phyloP scores from a whole-genome alignment of 2,888 invertebrate species.

The Chrysotoxum bicinctum region DNA sequence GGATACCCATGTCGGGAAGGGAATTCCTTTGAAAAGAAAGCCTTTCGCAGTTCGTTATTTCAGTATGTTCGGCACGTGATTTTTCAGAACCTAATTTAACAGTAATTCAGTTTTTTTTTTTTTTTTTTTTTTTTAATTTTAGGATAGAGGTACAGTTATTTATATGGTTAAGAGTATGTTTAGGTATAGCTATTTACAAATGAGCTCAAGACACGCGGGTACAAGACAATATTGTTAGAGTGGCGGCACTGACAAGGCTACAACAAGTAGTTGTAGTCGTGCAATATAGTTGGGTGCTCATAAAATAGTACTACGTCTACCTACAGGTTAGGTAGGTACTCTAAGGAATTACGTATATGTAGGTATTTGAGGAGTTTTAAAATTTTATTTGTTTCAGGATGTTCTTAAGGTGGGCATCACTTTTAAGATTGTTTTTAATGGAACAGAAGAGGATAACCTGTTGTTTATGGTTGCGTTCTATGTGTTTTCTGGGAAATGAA shows the following conservation, averaged over 20 bases:
- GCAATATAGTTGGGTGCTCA: neutral
- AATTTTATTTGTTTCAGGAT: constrained; percentile 7
- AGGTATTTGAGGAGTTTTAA: no score
- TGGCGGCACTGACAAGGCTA: constrained; percentile 1
- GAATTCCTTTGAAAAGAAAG: constrained; percentile 46
- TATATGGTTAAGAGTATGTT: no score
- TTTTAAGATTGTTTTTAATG: neutral
- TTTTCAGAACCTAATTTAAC: constrained; percentile 69
- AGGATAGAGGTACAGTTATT: no score
- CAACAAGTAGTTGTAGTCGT: neutral
- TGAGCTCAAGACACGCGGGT: constrained; percentile 8
- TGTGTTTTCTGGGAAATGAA: no score
- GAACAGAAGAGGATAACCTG: neutral
- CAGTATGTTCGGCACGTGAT: constrained; percentile 58
- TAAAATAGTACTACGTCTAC: neutral
- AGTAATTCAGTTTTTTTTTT: constrained; percentile 63
- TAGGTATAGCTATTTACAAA: no score
- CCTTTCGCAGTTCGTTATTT: constrained; percentile 64
- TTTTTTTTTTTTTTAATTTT: constrained; percentile 55
- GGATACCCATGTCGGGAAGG: neutral
- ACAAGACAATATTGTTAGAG: constrained; percentile 5
- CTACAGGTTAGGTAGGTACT: neutral
- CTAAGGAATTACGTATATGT: neutral
- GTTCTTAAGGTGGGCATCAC: neutral
- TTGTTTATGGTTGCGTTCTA: neutral